Base-by-base conservation (phyloP, 1,140 invertebrate species). In the Calosoma granatense region DNA sequence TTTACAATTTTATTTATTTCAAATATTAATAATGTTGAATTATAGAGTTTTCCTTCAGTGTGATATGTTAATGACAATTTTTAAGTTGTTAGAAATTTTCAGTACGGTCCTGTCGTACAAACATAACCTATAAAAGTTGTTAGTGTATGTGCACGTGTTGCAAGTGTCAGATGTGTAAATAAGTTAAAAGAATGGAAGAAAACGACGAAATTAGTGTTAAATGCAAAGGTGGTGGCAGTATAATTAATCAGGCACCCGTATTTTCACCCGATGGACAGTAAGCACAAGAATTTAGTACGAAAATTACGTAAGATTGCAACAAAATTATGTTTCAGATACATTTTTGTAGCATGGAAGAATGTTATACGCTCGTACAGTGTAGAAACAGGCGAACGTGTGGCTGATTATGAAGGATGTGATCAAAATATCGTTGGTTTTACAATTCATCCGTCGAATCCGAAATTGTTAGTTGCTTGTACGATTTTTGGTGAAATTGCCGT, bases 211-310 rank as follows among this genome's bases (percentile, higher is more conserved):
- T 65, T 36, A 56, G 62, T 58, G 54, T 67, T 6, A 61, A 60
- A 60, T 68, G 63, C 53, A 64, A 65, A 59, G 69, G 62, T 36
- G 83, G 84, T 54, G 83, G 81, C 53, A 81, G 76, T 65, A 76
- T 85, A 60, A 76, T 84, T 19, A 72, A 77, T 63, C 72, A 78
- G 66, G 67, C 74, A 17, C 81, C 83, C 15, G 56, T 84, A 21
- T 85, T 84, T 74, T 81, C 83, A 4, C 62, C 61, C 11, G 76
- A 82, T 69, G 78, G 77, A 71, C 77, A 82, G 83, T 85, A 74
- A 79, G 81, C 77, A 60, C 23, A 30, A 20, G 22, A 43, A 41
- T 11, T 43, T 60, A 57, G 59, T n/a, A n/a, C 30, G 26, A 4
- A 30, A 30, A 14, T 63, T 51, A 59, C 51, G 55, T 51, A 53